Evolutionary conservation across 2,113 vertebrate genomes (phyloP).

Genomic region (Podarcis cretensis): DNA sequence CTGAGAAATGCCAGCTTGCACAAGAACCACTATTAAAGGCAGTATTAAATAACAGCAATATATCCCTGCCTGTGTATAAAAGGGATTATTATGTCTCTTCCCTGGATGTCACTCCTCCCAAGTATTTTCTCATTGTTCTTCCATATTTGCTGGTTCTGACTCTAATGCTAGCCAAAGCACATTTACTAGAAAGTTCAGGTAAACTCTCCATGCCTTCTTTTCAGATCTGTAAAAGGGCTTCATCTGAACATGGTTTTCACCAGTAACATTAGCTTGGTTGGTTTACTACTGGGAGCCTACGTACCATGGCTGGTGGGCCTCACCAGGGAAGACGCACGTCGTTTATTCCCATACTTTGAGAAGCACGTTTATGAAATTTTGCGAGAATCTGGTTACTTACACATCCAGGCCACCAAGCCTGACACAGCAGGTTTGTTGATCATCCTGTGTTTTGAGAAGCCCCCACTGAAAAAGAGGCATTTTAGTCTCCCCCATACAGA

Average conservation of each 20-base stretch:
- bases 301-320: constrained; percentile 86
- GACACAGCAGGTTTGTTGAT: constrained; percentile 85
- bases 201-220: background rate
- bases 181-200: background rate
- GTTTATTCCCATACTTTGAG: constrained; percentile 82
- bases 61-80: background rate
- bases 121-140: background rate
- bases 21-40: background rate
- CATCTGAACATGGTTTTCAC: constrained; percentile 79
- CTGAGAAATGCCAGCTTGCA: background rate
- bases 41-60: background rate
- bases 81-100: background rate
- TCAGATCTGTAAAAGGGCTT: constrained; percentile 84
- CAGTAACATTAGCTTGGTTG: constrained; percentile 7
- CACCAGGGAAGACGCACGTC: constrained; percentile 79
- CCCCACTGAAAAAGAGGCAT: background rate
- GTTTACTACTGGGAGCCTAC: constrained; percentile 81
- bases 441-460: too few relatives aligned
- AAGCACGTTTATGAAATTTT: constrained; percentile 77
- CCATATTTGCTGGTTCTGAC: background rate
- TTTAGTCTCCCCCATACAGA: background rate
- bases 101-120: background rate
- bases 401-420: constrained; percentile 90
- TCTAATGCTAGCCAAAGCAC: background rate
- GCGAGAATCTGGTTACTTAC: constrained; percentile 83